A percentile compares a stretch with the other conserved stretches of the same genome.
phyloP scores from a whole-genome alignment of 2,113 vertebrate species.

The Nycticryphes semicollaris region DNA sequence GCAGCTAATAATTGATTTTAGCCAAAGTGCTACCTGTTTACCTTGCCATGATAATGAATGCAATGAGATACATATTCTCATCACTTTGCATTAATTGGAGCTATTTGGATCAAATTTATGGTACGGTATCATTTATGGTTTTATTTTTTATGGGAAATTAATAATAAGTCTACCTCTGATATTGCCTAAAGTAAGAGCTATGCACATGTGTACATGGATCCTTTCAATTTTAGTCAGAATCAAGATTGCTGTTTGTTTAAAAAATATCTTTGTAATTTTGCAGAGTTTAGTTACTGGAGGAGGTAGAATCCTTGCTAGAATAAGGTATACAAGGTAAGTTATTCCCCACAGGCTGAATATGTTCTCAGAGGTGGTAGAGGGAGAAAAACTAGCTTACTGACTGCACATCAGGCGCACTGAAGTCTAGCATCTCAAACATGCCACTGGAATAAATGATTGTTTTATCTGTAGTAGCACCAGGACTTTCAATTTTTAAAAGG shows the following conservation, averaged over 20 bases:
- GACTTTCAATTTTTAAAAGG: neutral
- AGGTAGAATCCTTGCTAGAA: neutral
- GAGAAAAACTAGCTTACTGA: neutral
- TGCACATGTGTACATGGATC: neutral
- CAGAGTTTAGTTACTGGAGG: neutral
- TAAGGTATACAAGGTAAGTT: neutral
- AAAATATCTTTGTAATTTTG: neutral
- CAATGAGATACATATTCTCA: neutral
- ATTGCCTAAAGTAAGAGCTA: neutral
- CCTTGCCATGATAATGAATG: neutral
- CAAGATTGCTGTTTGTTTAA: neutral
- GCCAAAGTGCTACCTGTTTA: neutral
- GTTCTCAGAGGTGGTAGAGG: neutral
- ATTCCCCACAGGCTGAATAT: neutral
- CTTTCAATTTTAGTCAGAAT: neutral
- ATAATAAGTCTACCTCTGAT: neutral
- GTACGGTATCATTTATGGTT: neutral
- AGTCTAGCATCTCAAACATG: neutral
- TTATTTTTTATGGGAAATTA: neutral
- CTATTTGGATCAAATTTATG: neutral
- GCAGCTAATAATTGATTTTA: neutral
- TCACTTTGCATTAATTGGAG: neutral
- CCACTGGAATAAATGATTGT: accelerated
- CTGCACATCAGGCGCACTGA: neutral
- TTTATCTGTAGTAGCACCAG: neutral